Evolutionary conservation across 1,140 invertebrate genomes (phyloP).

Genomic region (Cyphomyrmex costatus): DNA sequence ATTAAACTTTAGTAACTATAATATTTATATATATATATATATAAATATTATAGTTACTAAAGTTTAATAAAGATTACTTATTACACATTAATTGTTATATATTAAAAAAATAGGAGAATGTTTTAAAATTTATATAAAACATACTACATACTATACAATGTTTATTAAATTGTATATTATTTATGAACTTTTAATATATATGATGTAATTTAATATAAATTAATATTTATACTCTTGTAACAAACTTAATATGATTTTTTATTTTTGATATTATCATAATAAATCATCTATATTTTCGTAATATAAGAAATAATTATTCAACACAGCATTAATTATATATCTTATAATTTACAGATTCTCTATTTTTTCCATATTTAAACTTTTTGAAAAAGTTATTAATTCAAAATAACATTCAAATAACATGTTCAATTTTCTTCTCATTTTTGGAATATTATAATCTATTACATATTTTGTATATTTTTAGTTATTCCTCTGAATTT

Average conservation of each 20-base stretch:
- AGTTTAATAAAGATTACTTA: neutral
- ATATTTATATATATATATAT: too few relatives aligned
- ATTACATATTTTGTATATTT: neutral
- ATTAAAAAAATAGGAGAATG: neutral
- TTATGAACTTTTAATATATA: neutral
- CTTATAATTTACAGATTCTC: neutral
- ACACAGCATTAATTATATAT: neutral
- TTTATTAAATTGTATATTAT: neutral
- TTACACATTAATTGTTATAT: constrained; percentile 1
- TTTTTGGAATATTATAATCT: neutral
- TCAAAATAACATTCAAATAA: neutral
- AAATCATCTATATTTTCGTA: neutral
- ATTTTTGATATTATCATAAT: neutral
- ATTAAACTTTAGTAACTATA: too few relatives aligned
- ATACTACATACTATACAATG: neutral
- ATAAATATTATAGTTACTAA: neutral
- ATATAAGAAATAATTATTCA: neutral
- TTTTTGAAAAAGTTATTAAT: neutral
- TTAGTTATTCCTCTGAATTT: neutral
- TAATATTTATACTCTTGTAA: constrained; percentile 5
- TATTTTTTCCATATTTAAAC: neutral
- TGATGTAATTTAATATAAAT: constrained; percentile 11
- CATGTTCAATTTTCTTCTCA: neutral
- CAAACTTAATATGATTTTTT: constrained; percentile 9
- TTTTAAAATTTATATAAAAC: constrained; percentile 2